Evolutionary conservation across 2,113 vertebrate genomes (phyloP), one percentile per base, ranked within the genome.

Genomic region (Triplophysa siluroides): DNA sequence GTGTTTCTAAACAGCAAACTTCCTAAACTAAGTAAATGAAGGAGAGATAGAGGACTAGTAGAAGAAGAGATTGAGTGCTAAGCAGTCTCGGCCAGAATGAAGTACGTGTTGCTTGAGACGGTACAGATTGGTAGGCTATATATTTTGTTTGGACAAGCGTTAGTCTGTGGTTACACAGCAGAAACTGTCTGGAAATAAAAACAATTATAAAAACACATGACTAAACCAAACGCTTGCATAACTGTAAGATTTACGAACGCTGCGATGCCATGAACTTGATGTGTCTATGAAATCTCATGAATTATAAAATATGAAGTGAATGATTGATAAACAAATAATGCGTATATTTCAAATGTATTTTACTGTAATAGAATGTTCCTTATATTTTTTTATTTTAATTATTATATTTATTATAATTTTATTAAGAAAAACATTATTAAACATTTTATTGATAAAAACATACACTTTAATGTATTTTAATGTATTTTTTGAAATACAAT

Each of bases 61-160:
- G 56, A 9, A 19, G 45, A 38, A 19, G 5, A 19, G 56, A 54
- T 21, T 78, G 80, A 66, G 80, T 78, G 78, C 76, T 67, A 77
- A 68, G 26, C 41, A 45, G 43, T 50, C 41, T 52, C n/a, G 26
- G 64, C 61, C 60, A 58, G 66, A 72, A 80, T 83, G 67, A 84
- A 85, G 76, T 38, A 84, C 26, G 79, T 85, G 82, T 66, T 81
- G 70, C 75, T 65, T 67, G 78, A 85, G 77, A 79, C 63, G 74
- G 76, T 70, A 61, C 86, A 86, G 83, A 79, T 54, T 69, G 76
- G 78, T 66, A 81, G 79, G 29, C 5, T 33, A 38, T 38, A 84
- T 82, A 79, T 84, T 81, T 81, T 19, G 78, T 33, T 74, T 84
- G 76, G 83, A 80, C 64, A 65, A 21, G 47, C 12, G 67, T 83